These are phyloP conservation scores for Polydrusus cervinus DNA, from an alignment of 2,888 invertebrate species.

Conservation along the genomic window DNA sequence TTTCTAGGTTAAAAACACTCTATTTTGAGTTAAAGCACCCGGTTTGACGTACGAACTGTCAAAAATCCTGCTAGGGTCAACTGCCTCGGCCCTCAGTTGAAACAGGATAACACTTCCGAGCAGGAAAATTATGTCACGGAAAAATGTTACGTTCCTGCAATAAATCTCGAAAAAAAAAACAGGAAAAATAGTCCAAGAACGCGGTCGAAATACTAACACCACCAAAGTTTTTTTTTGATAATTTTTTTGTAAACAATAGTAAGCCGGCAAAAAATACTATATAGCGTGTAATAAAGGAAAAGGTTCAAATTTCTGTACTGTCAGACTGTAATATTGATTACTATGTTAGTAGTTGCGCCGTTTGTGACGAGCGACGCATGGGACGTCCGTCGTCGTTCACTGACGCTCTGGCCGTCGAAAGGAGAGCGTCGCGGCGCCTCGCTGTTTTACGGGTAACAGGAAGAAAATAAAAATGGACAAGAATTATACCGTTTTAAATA, in stretches of 20 bases:
- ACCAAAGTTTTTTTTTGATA: background rate
- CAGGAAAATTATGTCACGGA: constrained; percentile 17
- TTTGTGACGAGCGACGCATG: constrained; percentile 41
- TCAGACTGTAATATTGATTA: constrained; percentile 54
- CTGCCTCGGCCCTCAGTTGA: constrained; percentile 29
- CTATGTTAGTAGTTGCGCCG: constrained; percentile 53
- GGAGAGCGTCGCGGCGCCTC: constrained; percentile 38
- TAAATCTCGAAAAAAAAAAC: background rate
- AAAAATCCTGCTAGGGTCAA: constrained; percentile 41
- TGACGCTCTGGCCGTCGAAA: constrained; percentile 32
- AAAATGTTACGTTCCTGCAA: background rate
- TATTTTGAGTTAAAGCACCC: constrained; percentile 31
- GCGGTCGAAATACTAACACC: background rate
- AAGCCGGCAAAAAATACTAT: constrained; percentile 22
- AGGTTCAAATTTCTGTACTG: constrained; percentile 48
- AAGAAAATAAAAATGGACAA: no score
- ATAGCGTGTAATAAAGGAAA: constrained; percentile 31
- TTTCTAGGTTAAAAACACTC: constrained; percentile 20
- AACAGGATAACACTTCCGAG: constrained; percentile 11
- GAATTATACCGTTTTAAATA: no score
- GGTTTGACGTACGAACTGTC: constrained; percentile 21
- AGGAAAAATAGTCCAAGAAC: background rate
- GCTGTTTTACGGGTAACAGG: no score
- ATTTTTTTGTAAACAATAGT: background rate
- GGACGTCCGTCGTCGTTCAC: constrained; percentile 40